Evolutionary conservation across 2,888 invertebrate species (phyloP).

Genomic region (Ctenicera cuprea): DNA sequence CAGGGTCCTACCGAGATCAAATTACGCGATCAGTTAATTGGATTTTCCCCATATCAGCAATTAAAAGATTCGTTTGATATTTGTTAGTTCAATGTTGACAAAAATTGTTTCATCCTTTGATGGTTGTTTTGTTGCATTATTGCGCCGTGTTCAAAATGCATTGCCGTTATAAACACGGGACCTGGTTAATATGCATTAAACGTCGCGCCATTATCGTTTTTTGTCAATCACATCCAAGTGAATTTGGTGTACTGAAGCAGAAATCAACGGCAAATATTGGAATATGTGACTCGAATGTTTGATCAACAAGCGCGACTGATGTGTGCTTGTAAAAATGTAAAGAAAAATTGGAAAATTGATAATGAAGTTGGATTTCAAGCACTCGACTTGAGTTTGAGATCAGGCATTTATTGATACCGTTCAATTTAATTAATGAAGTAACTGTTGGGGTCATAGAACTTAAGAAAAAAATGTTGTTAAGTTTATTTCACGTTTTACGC

Average conservation of each 20-base stretch:
- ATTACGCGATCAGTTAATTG: background rate
- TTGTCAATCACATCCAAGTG: conserved; percentile 19
- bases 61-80: conserved; percentile 4
- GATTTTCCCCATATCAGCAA: background rate
- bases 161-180: background rate
- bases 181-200: conserved; percentile 19
- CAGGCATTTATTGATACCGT: no score
- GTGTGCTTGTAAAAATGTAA: background rate
- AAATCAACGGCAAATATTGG: conserved; percentile 29
- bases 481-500: no score
- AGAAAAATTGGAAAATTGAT: conserved; percentile 12
- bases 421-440: no score
- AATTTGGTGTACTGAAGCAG: conserved; percentile 25
- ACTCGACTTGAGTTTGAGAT: no score
- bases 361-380: background rate
- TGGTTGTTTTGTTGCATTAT: no score
- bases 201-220: conserved; percentile 18
- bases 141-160: background rate
- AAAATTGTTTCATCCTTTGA: background rate
- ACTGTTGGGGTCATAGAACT: no score
- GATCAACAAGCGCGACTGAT: conserved; percentile 1
- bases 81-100: background rate
- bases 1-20: no score
- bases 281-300: conserved; percentile 27
- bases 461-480: no score